Conservation (phyloP, 2,888 invertebrate genomes). For the Suillia variegata region DNA sequence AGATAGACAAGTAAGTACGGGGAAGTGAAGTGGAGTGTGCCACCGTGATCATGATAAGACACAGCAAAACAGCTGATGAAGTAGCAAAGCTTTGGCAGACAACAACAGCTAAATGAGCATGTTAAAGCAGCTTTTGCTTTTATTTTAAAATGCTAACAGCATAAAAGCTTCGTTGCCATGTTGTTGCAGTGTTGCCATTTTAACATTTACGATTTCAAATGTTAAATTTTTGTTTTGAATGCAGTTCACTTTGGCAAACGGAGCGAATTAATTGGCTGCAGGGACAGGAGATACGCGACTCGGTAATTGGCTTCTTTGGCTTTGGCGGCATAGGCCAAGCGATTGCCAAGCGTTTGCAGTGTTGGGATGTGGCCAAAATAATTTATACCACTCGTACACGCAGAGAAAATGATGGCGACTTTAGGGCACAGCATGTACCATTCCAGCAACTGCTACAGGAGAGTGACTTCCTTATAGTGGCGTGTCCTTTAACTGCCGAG, state of each 20-base stretch:
- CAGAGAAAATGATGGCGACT: slow-evolving; percentile 67
- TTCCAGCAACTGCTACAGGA: slow-evolving; percentile 73
- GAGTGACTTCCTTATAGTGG: slow-evolving; percentile 87
- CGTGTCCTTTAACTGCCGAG: slow-evolving; percentile 77
- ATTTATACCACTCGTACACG: slow-evolving; percentile 75
- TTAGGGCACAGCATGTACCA: slow-evolving; percentile 71
- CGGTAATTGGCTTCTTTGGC: slow-evolving; percentile 85
- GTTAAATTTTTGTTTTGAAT: too few species aligned
- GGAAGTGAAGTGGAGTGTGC: slow-evolving; percentile 5
- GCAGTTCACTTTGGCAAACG: slow-evolving; percentile 69
- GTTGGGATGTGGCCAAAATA: slow-evolving; percentile 75
- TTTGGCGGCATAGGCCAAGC: slow-evolving; percentile 83
- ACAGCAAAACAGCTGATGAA: background rate
- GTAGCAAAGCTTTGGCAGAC: background rate
- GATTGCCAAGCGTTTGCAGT: slow-evolving; percentile 75
- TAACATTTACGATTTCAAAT: too few species aligned
- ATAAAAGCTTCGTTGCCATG: too few species aligned
- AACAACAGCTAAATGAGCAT: slow-evolving; percentile 21
- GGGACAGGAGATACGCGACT: slow-evolving; percentile 76
- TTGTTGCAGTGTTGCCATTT: too few species aligned
- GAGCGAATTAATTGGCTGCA: slow-evolving; percentile 77
- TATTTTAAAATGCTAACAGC: too few species aligned
- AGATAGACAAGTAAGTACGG: slow-evolving; percentile 66
- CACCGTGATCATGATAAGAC: background rate
- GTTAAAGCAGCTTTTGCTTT: background rate